These are phyloP conservation scores for Siderastrea radians DNA, from an alignment of 92 coral and sea anemone species.

Conservation along the genomic window DNA sequence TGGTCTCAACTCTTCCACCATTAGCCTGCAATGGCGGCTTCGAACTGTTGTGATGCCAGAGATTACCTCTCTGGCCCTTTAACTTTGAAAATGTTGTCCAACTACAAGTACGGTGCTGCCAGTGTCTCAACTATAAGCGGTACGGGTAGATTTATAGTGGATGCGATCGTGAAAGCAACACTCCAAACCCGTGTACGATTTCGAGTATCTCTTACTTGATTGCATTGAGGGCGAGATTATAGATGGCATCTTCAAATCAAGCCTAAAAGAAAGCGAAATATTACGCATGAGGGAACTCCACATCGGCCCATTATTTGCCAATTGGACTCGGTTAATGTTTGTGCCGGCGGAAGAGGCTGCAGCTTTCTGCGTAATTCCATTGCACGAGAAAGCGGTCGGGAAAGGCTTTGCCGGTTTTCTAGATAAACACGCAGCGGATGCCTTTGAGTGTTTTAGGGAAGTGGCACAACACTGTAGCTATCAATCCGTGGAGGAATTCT, in stretches of 20 bases:
- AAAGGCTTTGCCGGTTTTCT: slow-evolving; percentile 34
- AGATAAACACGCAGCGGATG: slow-evolving; percentile 13
- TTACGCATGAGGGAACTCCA: slow-evolving; percentile 31
- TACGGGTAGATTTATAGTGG: slow-evolving; percentile 45
- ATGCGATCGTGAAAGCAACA: slow-evolving; percentile 51
- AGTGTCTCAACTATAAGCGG: slow-evolving; percentile 48
- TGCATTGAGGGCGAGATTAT: slow-evolving; percentile 62
- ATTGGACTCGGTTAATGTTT: slow-evolving; percentile 32
- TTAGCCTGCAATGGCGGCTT: background rate
- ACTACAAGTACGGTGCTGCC: slow-evolving; percentile 41
- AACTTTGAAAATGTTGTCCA: background rate
- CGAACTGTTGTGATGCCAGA: background rate
- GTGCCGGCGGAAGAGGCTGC: slow-evolving; percentile 68
- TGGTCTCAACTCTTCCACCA: too few species aligned
- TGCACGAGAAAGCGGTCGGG: slow-evolving; percentile 32
- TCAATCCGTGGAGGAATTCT: slow-evolving; percentile 34
- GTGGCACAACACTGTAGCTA: slow-evolving; percentile 26
- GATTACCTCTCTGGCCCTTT: background rate
- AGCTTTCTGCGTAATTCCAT: slow-evolving; percentile 36
- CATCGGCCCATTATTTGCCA: slow-evolving; percentile 9
- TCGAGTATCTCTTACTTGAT: slow-evolving; percentile 41
- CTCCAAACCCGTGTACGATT: slow-evolving; percentile 40
- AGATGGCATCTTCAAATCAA: slow-evolving; percentile 53
- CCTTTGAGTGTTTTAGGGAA: slow-evolving; percentile 33
- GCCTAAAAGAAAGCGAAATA: slow-evolving; percentile 52